Evolutionary conservation across 2,797 vertebrate genomes (phyloP).

Genomic region (Dromococcyx pavoninus): DNA sequence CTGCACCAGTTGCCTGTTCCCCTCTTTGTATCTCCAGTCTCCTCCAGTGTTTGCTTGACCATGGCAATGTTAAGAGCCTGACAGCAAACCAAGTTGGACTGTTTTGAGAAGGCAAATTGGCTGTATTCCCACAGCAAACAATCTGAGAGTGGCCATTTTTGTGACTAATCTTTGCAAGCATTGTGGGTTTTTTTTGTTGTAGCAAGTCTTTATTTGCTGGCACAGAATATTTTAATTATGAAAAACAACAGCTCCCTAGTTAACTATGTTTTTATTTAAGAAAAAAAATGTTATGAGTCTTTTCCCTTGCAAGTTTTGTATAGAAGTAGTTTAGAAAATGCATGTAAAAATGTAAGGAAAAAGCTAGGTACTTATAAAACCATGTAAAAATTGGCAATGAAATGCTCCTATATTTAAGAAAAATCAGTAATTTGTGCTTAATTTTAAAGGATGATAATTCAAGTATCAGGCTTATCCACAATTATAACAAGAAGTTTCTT

Average conservation of each 20-base stretch:
- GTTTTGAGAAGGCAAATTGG: not conserved
- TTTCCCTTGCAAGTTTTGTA: not conserved
- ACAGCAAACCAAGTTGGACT: not conserved
- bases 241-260: not conserved
- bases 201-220: not conserved
- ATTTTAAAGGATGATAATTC: not conserved
- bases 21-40: not conserved
- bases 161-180: not conserved
- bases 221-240: not conserved
- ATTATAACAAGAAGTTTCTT: not conserved
- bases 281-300: not conserved
- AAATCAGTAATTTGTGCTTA: not conserved
- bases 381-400: not conserved
- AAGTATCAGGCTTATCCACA: not conserved
- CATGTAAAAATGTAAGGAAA: not conserved
- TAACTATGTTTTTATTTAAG: not conserved
- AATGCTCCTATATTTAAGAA: not conserved
- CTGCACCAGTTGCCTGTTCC: not conserved
- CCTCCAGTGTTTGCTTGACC: not conserved
- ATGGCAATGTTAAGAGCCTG: not conserved
- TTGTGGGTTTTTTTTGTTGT: not conserved
- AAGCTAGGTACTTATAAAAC: not conserved
- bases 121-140: not conserved
- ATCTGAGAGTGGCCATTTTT: not conserved
- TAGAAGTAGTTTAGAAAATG: not conserved